phyloP scores from a whole-genome alignment of 2,113 vertebrate species.

The Tylochromis polylepis region DNA sequence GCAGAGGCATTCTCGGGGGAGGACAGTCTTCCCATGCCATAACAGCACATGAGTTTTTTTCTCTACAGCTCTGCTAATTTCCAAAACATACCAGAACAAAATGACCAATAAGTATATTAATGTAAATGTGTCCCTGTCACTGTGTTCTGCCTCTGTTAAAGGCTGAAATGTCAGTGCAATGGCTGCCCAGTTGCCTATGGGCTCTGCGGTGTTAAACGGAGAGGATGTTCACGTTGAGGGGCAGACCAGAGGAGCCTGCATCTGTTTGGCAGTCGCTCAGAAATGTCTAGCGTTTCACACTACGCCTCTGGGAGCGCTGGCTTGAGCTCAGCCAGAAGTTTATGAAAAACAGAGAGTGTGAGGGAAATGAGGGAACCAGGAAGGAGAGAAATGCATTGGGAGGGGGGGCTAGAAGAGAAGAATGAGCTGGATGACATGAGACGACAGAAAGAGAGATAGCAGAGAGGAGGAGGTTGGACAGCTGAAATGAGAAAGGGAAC shows the following conservation, averaged over 20 bases:
- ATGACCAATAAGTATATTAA: neutral
- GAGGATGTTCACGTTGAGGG: constrained; percentile 49
- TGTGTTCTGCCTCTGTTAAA: neutral
- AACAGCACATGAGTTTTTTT: neutral
- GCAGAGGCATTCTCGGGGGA: neutral
- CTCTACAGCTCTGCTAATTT: neutral
- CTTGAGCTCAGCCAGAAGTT: constrained; percentile 58
- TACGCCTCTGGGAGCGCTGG: constrained; percentile 61
- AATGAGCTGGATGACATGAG: constrained; percentile 47
- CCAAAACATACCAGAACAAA: neutral
- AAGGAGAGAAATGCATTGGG: neutral
- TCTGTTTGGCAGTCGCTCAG: constrained; percentile 74
- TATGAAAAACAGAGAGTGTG: constrained; percentile 69
- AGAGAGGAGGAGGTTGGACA: constrained; percentile 35
- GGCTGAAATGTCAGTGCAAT: neutral
- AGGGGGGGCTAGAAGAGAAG: constrained; percentile 23
- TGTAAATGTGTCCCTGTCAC: neutral
- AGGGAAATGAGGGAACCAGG: constrained; percentile 4
- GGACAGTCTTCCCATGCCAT: neutral
- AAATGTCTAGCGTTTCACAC: constrained; percentile 71
- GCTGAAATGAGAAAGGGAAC: constrained; percentile 47
- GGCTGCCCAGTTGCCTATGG: neutral
- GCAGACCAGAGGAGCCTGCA: constrained; percentile 66
- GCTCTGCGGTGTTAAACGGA: constrained; percentile 27
- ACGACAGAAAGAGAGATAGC: constrained; percentile 55